Conservation (phyloP, 2,888 invertebrate species). For the Xylota segnis region DNA sequence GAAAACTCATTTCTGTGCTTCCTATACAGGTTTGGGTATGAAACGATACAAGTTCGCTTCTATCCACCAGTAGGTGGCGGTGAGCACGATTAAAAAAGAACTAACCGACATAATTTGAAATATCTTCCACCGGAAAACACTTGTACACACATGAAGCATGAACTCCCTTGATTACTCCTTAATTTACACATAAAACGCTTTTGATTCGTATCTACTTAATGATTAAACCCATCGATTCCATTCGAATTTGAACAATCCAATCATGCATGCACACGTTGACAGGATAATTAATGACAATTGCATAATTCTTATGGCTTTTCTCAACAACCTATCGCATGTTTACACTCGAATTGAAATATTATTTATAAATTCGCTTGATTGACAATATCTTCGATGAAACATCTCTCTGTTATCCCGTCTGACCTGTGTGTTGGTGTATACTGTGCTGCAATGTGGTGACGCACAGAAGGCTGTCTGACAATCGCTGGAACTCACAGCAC, state of each 20-base stretch:
- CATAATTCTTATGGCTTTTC: conserved; percentile 51
- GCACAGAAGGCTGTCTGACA: conserved; percentile 40
- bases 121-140: too few relatives aligned
- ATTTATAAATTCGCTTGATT: conserved; percentile 73
- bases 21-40: neutral
- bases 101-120: too few relatives aligned
- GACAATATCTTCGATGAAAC: conserved; percentile 68
- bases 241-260: conserved; percentile 30
- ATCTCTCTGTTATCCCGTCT: conserved; percentile 63
- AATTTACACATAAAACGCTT: too few relatives aligned
- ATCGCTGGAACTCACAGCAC: conserved; percentile 33
- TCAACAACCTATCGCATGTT: conserved; percentile 71
- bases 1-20: neutral
- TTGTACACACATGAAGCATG: neutral
- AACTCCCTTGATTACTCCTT: neutral
- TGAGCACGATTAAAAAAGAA: neutral
- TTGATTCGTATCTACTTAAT: neutral
- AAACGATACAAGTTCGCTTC: neutral
- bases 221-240: conserved; percentile 12
- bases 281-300: conserved; percentile 73
- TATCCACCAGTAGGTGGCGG: conserved; percentile 1
- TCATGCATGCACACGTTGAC: conserved; percentile 55
- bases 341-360: conserved; percentile 75
- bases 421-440: conserved; percentile 6
- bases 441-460: conserved; percentile 8